A percentile compares a stretch with the other conserved stretches of the same genome.
Evolutionary conservation across 2,888 invertebrate species (phyloP).

Genomic region (Cryptosula pallasiana): DNA sequence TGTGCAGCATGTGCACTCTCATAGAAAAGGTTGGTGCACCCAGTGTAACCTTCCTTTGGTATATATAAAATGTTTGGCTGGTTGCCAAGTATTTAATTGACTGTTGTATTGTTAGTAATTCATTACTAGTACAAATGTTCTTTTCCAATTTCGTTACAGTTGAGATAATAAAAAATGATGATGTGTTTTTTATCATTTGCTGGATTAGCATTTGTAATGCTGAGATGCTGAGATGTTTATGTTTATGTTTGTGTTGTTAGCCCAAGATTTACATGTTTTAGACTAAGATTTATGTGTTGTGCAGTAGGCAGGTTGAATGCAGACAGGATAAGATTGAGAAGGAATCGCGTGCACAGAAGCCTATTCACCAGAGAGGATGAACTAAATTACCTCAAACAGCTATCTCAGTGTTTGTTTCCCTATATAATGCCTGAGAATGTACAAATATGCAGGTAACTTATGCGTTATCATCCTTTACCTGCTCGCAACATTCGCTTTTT

Average conservation of each 20-base stretch:
- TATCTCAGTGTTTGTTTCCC: conserved; percentile 49
- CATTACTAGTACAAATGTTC: neutral
- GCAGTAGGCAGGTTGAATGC: conserved; percentile 4
- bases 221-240: no score
- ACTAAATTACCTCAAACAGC: conserved; percentile 47
- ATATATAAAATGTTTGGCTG: neutral
- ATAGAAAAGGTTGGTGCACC: conserved; percentile 9
- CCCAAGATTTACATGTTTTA: neutral
- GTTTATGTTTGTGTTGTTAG: neutral
- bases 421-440: conserved; percentile 51
- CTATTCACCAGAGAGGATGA: conserved; percentile 49
- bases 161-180: no score
- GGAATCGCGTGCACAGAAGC: conserved; percentile 44
- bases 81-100: neutral
- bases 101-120: neutral
- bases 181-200: no score
- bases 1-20: conserved; percentile 15
- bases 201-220: no score
- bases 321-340: conserved; percentile 16
- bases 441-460: conserved; percentile 49
- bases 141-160: no score
- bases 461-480: no score
- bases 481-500: no score
- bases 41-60: neutral
- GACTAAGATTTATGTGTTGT: neutral